Evolutionary conservation across 2,888 invertebrate species (phyloP), one percentile per base, ranked within the genome.

Genomic region (Limnephilus auricula): DNA sequence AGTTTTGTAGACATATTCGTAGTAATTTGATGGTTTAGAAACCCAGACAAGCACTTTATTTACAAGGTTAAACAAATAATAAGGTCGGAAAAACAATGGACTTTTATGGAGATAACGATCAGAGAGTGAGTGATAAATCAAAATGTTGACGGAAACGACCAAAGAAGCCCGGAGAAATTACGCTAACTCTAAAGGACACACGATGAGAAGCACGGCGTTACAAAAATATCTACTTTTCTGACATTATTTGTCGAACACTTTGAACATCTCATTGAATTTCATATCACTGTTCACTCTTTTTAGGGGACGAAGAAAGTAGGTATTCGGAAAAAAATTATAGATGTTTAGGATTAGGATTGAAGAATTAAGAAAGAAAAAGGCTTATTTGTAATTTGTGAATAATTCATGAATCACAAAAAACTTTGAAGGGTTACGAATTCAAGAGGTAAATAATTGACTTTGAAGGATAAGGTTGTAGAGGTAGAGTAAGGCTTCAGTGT

Each of bases 401-500:
- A 50, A 50, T 15, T 50, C 50, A 15, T 18, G 50, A 65, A 65
- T 65, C 50, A 65, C 25, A 9, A 65, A 50, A 2, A 50, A 65
- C 25, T 65, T 65, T 50, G 50, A 50, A 50, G 50, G 5, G 65
- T 25, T n/a, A 25, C 25, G 25, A 25, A 65, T 65, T 25, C 2
- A 25, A 65, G 65, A 65, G 25, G 65, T 9, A 65, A 65, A n/a
- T 65, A 65, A 65, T 65, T 25, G 50, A 25, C 25, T 65, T 65
- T 4, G 18, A 25, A 65, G 65, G n/a, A 2, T 18, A 65, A 65
- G 65, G 65, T n/a, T 65, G 37, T 37, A 65, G 31, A 86, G 50
- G 37, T 18, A 65, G 31, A 86, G 50, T 88, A 79, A 79, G 87
- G 87, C 87, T 88, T 88, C 87, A 13, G 79, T 78, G 32, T 32